Conservation (phyloP, 2,113 vertebrate genomes). For the Talpa occidentalis region DNA sequence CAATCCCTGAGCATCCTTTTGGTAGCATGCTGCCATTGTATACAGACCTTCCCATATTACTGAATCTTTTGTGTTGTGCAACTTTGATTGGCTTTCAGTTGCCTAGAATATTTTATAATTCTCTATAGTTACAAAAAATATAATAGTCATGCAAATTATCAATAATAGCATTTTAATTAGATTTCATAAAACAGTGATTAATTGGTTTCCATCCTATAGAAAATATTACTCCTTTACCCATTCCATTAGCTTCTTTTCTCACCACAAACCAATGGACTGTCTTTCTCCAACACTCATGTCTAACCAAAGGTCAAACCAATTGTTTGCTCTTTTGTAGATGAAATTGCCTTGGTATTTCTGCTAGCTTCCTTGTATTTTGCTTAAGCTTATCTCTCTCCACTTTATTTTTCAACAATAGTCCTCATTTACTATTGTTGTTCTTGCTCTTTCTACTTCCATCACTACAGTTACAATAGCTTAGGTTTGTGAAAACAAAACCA, state of each 20-base stretch:
- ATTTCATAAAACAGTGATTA: not conserved
- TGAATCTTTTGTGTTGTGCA: not conserved
- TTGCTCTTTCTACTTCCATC: not conserved
- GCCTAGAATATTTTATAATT: not conserved
- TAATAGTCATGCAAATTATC: not conserved
- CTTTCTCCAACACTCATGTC: too few relatives aligned
- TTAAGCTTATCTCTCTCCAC: not conserved
- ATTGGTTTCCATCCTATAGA: not conserved
- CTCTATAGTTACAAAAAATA: not conserved
- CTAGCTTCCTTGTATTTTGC: not conserved
- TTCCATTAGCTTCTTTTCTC: not conserved
- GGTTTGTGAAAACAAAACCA: not conserved
- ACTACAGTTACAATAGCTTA: not conserved
- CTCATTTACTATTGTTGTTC: not conserved
- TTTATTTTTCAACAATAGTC: not conserved
- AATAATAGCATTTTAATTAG: not conserved
- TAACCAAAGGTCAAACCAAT: not conserved
- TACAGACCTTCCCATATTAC: not conserved
- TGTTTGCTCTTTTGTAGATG: not conserved
- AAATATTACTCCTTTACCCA: not conserved
- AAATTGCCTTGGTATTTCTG: not conserved
- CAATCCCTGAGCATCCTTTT: not conserved
- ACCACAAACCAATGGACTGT: not conserved
- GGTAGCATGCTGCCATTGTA: fast-evolving
- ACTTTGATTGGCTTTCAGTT: not conserved